Percentiles rank a stretch among this genome's conserved stretches.
Evolutionary conservation across 2,113 vertebrate genomes (phyloP).

Genomic region (Pithys albifrons): DNA sequence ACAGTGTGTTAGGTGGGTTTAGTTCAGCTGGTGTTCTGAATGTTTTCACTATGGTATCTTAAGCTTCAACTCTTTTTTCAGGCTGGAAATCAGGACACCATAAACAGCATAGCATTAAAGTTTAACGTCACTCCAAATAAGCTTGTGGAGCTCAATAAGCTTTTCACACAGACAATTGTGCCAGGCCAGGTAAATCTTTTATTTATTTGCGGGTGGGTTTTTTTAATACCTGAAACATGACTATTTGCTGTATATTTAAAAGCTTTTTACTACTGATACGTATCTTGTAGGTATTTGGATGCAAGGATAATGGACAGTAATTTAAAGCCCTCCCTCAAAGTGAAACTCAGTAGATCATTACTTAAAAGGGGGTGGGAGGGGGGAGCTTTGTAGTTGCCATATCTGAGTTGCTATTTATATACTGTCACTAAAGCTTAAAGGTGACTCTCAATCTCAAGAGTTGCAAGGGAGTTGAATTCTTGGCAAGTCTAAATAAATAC

Average conservation of each 20-base stretch:
- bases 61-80: slow-evolving; percentile 63
- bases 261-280: background rate
- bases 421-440: background rate
- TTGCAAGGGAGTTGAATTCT: background rate
- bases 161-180: slow-evolving; percentile 91
- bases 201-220: background rate
- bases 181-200: slow-evolving; percentile 87
- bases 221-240: background rate
- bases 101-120: slow-evolving; percentile 93
- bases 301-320: background rate
- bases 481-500: background rate
- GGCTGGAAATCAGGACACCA: slow-evolving; percentile 88
- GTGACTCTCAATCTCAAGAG: background rate
- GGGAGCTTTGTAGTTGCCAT: background rate
- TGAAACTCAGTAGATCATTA: background rate
- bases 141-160: slow-evolving; percentile 93
- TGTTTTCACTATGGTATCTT: background rate
- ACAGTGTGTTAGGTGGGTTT: background rate
- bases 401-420: background rate
- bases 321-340: background rate
- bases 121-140: slow-evolving; percentile 97
- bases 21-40: background rate
- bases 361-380: background rate
- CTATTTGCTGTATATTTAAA: background rate
- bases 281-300: background rate